These are phyloP conservation scores for Xenopus petersii DNA, from an alignment of 2,797 vertebrate genomes.

Conservation along the genomic window DNA sequence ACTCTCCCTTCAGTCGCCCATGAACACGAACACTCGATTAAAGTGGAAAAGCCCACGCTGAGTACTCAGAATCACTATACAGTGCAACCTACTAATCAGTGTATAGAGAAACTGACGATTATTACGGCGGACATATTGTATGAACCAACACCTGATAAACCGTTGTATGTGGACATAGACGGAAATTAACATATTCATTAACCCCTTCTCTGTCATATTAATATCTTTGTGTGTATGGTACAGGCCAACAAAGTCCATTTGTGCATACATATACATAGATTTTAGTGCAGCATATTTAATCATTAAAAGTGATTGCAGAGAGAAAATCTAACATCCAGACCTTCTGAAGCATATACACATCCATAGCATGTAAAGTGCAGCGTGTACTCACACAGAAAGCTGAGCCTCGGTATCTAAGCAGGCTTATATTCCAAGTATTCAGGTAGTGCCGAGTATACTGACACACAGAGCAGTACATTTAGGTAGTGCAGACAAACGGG, in stretches of 20 bases:
- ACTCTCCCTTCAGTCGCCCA: neutral
- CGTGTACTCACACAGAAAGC: neutral
- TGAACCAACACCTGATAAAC: too few relatives aligned
- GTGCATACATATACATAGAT: too few relatives aligned
- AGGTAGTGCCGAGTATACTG: neutral
- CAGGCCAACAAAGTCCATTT: too few relatives aligned
- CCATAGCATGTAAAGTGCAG: slow-evolving; percentile 14
- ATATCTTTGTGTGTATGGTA: too few relatives aligned
- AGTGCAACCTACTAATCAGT: neutral
- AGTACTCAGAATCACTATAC: slow-evolving; percentile 5
- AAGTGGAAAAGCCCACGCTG: too few relatives aligned
- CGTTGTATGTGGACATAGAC: too few relatives aligned
- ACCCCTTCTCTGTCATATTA: too few relatives aligned
- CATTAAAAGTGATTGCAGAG: neutral
- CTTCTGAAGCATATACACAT: too few relatives aligned
- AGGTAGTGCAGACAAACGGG: neutral
- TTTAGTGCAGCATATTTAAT: too few relatives aligned
- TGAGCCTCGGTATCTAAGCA: neutral
- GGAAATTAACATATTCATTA: too few relatives aligned
- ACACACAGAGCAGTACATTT: neutral
- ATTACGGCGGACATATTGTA: too few relatives aligned
- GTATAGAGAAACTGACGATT: neutral
- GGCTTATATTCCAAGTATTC: neutral
- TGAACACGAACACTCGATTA: slow-evolving; percentile 14
- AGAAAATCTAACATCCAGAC: neutral